Evolutionary conservation across 2,113 vertebrate species (phyloP).

Genomic region (Lagopus muta): DNA sequence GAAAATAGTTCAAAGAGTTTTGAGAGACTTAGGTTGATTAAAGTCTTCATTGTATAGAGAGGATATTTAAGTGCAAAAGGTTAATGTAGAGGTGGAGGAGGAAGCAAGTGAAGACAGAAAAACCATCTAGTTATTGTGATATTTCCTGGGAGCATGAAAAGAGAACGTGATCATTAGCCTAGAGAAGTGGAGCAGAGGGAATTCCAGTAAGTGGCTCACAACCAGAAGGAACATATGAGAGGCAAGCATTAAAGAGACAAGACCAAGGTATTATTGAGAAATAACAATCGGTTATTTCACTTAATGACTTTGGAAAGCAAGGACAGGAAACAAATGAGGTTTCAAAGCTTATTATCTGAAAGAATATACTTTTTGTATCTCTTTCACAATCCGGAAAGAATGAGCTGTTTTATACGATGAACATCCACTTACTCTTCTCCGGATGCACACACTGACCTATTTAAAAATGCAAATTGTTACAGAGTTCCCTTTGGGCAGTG

Average conservation of each 20-base stretch:
- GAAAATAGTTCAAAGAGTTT: neutral
- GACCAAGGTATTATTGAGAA: neutral
- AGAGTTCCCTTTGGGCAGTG: conserved; percentile 26
- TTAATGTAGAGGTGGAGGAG: neutral
- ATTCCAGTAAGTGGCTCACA: conserved; percentile 26
- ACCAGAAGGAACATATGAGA: conserved; percentile 24
- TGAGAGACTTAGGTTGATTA: neutral
- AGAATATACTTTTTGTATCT: neutral
- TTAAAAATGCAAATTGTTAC: conserved; percentile 53
- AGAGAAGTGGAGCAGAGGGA: conserved; percentile 32
- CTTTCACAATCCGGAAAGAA: neutral
- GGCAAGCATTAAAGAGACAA: conserved; percentile 18
- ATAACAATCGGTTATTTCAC: neutral
- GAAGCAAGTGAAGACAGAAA: neutral
- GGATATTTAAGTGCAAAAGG: neutral
- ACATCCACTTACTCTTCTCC: conserved; percentile 6
- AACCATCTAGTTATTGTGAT: neutral
- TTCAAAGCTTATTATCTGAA: conserved; percentile 21
- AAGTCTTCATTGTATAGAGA: neutral
- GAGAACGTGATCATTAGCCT: conserved; percentile 3
- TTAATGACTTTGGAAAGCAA: conserved; percentile 44
- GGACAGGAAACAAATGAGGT: conserved; percentile 17
- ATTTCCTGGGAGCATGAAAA: neutral
- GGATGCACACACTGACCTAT: conserved; percentile 20
- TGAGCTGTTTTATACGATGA: conserved; percentile 8